phyloP scores from a whole-genome alignment of 2,888 invertebrate species.

The Rotaria magnacalcarata region DNA sequence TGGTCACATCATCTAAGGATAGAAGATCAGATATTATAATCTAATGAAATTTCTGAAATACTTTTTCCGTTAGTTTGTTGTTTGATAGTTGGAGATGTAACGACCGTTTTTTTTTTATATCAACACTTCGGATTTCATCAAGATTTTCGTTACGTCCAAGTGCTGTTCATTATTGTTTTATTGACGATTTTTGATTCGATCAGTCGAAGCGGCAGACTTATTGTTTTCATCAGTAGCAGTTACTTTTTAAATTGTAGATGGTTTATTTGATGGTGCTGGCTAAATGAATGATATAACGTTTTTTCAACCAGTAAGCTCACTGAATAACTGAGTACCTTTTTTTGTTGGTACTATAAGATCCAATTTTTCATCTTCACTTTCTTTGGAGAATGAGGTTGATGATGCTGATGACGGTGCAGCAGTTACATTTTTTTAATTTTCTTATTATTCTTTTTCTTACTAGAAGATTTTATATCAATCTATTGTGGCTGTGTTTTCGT shows the following conservation, averaged over 20 bases:
- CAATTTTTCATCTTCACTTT: neutral
- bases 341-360: neutral
- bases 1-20: neutral
- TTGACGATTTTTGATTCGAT: neutral
- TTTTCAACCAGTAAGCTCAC: neutral
- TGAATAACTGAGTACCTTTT: neutral
- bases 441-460: neutral
- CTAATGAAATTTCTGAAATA: neutral
- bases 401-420: neutral
- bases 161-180: neutral
- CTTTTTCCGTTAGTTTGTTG: neutral
- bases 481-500: neutral
- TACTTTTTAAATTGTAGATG: neutral
- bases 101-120: neutral
- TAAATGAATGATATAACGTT: neutral
- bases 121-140: neutral
- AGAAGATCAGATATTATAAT: neutral
- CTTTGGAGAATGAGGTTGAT: neutral
- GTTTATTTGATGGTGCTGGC: neutral
- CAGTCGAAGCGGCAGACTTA: neutral
- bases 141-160: neutral
- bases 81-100: neutral
- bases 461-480: neutral
- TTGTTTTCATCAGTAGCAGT: neutral
- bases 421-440: neutral